Evolutionary conservation across 2,797 vertebrate genomes (phyloP), one percentile per base, ranked within the genome.

Genomic region (Telmatherina bonti): DNA sequence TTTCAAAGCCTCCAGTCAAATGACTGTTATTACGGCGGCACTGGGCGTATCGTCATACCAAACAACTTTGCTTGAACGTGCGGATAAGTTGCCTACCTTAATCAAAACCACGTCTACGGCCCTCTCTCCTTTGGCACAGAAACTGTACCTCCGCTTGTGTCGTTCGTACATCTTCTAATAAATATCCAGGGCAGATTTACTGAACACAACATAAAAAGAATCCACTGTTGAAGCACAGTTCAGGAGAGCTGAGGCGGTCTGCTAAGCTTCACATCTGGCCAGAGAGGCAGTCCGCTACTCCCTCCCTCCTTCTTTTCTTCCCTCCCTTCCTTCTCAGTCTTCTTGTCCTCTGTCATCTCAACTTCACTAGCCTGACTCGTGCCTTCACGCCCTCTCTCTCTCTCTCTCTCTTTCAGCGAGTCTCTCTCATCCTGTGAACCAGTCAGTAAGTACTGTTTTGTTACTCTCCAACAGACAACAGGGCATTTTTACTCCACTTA

Each of bases 71-170:
- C 85, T 68, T 78, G 4, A 83, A 70, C 77, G 63, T 70, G 58
- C 4, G 0, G 53, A 74, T 30, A 41, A 63, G 76, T 58, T 65
- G 69, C 89, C 87, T 97, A 99, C 98, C 97, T 99, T 99, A 67
- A 99, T 92, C 80, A 99, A 85, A 74, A 99, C 96, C 89, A 99
- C 97, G 59, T 98, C 97, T 78, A 97, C 95, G 12, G 95, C 91
- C 81, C 95, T 94, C 89, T 97, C 96, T 62, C 95, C 96, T 84
- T 95, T 97, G 90, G 97, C 95, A 59, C 96, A 97, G 61, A 99
- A 92, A 82, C 97, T 99, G 88, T 99, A 99, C 74, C 96, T 95
- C 90, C 97, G 93, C 90, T 95, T 97, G 92, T 99, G 95, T 70
- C 97, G 94, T 41, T 99, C 98, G 13, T 99, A 99, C 98, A 99